A percentile compares a stretch with the other conserved stretches of the same genome.
phyloP scores from a whole-genome alignment of 2,888 invertebrate species.

The Pollenia angustigena region DNA sequence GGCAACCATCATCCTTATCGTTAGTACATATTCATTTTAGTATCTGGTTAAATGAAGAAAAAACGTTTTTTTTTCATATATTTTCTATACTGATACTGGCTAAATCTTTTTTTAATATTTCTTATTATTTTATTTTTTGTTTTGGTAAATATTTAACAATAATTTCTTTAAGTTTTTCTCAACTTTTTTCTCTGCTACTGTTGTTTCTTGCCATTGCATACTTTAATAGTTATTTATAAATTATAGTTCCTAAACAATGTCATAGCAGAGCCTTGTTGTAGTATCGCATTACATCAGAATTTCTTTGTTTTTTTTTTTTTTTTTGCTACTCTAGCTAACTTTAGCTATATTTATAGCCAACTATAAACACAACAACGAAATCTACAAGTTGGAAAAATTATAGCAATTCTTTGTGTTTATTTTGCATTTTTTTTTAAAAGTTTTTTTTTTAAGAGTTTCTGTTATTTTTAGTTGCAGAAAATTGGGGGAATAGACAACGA shows the following conservation, averaged over 20 bases:
- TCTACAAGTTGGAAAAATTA: constrained; percentile 1
- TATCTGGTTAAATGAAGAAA: constrained; percentile 53
- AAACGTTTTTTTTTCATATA: constrained; percentile 21
- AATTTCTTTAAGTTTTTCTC: neutral
- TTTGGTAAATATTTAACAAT: neutral
- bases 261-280: neutral
- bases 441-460: constrained; percentile 30
- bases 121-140: constrained; percentile 9
- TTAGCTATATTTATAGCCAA: neutral
- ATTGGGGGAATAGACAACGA: neutral
- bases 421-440: neutral
- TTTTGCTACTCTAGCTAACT: neutral
- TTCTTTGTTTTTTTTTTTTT: neutral
- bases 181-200: neutral
- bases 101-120: constrained; percentile 44
- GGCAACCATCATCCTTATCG: constrained; percentile 9
- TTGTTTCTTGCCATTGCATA: constrained; percentile 42
- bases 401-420: constrained; percentile 24
- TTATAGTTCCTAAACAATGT: constrained; percentile 56
- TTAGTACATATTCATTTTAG: constrained; percentile 41
- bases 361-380: neutral
- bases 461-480: constrained; percentile 1
- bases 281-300: constrained; percentile 17
- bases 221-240: constrained; percentile 62
- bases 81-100: too few relatives aligned